Conservation (phyloP, 2,888 invertebrate species). For the Pemphredon lugubris region DNA sequence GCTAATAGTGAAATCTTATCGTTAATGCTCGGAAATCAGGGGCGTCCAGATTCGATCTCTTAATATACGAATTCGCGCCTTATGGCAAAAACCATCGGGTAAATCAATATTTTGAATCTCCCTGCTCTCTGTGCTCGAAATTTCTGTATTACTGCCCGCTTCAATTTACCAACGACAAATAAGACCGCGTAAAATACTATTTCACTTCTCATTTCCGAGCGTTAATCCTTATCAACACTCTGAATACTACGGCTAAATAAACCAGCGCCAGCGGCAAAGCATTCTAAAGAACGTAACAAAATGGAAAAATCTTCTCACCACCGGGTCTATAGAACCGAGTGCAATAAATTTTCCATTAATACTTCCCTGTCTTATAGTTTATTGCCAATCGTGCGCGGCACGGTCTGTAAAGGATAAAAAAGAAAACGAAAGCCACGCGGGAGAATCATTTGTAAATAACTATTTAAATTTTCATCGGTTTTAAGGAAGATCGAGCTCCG, state of each 20-base stretch:
- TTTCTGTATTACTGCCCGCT: too few relatives aligned
- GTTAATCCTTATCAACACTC: conserved; percentile 10
- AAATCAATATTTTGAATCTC: too few relatives aligned
- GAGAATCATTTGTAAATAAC: not conserved
- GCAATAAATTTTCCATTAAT: too few relatives aligned
- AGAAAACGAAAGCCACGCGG: not conserved
- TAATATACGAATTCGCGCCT: too few relatives aligned
- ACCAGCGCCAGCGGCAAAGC: conserved; percentile 1
- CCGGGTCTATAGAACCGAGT: too few relatives aligned
- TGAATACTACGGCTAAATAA: not conserved
- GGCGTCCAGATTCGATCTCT: too few relatives aligned
- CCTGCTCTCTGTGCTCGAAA: too few relatives aligned
- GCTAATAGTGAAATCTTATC: not conserved
- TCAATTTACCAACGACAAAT: not conserved
- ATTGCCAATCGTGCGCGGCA: too few relatives aligned
- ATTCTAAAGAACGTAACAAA: not conserved
- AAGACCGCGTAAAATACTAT: not conserved
- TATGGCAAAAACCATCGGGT: too few relatives aligned
- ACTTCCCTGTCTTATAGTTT: too few relatives aligned
- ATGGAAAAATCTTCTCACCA: too few relatives aligned
- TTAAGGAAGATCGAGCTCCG: conserved; percentile 1
- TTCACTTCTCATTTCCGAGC: conserved; percentile 9
- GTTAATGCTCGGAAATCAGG: conserved; percentile 20
- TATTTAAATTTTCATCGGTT: not conserved
- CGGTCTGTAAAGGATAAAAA: too few relatives aligned